Evolutionary conservation across 2,888 invertebrate genomes (phyloP).

Genomic region (Andrena flavipes): DNA sequence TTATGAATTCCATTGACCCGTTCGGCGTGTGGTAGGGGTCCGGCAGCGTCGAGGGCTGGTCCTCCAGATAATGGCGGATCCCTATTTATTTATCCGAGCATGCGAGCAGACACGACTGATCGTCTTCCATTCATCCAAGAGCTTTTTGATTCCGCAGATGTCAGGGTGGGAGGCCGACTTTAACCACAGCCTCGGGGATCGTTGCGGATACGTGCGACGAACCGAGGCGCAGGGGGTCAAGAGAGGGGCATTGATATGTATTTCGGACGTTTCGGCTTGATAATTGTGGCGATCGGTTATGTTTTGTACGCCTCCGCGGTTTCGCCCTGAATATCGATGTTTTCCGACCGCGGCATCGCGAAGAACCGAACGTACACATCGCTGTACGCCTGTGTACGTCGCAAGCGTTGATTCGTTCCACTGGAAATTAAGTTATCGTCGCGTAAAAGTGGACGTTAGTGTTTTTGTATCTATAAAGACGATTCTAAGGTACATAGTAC

Average conservation of each 20-base stretch:
- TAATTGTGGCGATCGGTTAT: slow-evolving; percentile 53
- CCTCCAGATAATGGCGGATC: slow-evolving; percentile 80
- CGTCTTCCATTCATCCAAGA: slow-evolving; percentile 76
- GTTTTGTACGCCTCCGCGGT: slow-evolving; percentile 4
- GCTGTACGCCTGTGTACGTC: neutral
- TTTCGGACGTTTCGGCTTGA: slow-evolving; percentile 54
- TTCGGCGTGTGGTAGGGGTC: slow-evolving; percentile 72
- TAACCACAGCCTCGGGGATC: slow-evolving; percentile 60
- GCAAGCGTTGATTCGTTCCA: neutral
- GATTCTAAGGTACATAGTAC: neutral
- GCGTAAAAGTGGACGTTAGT: too few relatives aligned
- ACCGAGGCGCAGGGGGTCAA: slow-evolving; percentile 25
- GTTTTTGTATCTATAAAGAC: neutral
- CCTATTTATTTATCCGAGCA: slow-evolving; percentile 80
- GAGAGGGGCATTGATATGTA: slow-evolving; percentile 1
- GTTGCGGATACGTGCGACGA: slow-evolving; percentile 54
- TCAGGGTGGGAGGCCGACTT: slow-evolving; percentile 46
- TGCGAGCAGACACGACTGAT: slow-evolving; percentile 77
- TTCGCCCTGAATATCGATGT: slow-evolving; percentile 1
- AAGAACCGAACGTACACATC: neutral
- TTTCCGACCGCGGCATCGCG: slow-evolving; percentile 6
- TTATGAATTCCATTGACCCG: slow-evolving; percentile 82
- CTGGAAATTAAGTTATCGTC: neutral
- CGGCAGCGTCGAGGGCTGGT: slow-evolving; percentile 76
- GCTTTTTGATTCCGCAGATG: slow-evolving; percentile 72